Base-by-base conservation (phyloP, 2,888 invertebrate species). In the Lepidocyrtinus sp. region DNA sequence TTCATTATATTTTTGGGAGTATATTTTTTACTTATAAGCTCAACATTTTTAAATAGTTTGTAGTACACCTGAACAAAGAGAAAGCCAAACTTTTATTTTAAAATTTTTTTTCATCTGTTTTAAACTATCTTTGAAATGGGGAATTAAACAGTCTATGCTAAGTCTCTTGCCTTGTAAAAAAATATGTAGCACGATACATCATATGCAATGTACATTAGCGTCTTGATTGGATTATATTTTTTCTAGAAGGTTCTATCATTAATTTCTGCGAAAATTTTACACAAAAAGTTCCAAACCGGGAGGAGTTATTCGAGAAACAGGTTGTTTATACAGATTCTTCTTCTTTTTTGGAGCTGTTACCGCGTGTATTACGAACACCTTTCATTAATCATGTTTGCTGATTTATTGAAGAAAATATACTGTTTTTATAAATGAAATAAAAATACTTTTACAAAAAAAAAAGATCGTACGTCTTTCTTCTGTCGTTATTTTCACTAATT, bases 291-390 rank as follows among this genome's bases (percentile, higher is more conserved):
- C 76, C 76, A 70, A 76, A 50, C 50, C n/a, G 17, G 50, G 63
- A 62, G 62, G 62, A 50, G n/a, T 71, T 71, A 22, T 12, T 36
- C 5, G 36, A 36, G 36, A 36, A 50, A 50, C 50, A 2, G 2
- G 50, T 50, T 12, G 36, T 12, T n/a, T 50, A 5, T 50, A 50
- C 50, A 50, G 2, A 50, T 45, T 63, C 45, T 71, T 75, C 55
- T 72, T 72, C 67, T 61, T 77, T n/a, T 70, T 68, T 73, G 78
- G 78, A 73, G 64, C 78, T 78, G 73, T 78, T 78, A 78, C 78
- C 78, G 73, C 78, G 77, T 72, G 77, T 77, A 63, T 71, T 22
- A 72, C 67, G 65, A 65, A 71, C 67, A 76, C 71, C 71, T 67
- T 78, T 73, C 68, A 73, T 78, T 78, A 46, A 17, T 73, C 12